Base-by-base conservation (phyloP, 1,140 invertebrate genomes). In the Rhopalosiphum padi region DNA sequence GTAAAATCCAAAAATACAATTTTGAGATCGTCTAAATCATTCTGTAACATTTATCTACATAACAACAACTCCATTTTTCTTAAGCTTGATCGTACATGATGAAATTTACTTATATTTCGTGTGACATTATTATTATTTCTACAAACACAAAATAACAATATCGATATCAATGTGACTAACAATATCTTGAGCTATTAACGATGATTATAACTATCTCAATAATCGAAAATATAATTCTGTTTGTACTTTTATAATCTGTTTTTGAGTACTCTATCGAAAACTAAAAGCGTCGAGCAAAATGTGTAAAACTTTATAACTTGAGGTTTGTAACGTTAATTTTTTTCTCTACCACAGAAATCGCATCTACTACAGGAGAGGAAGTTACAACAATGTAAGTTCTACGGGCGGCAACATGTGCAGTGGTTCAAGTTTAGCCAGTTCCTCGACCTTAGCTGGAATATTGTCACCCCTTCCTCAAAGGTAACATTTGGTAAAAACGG, bases 361-460 rank as follows among this genome's bases (percentile, higher is more conserved):
- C 1, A 77, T 94, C 23, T 90, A 94, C n/a, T 85, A 86, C 51
- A 93, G 86, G 22, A 68, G 77, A 43, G 60, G 77, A n/a, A 94
- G 90, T n/a, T 93, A 93, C 23, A 93, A 93, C 46, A 93, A 93
- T 48, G 91, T 83, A 23, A 55, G 25, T 85, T 83, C 91, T 25
- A 3, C 91, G 7, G n/a, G 82, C 22, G 48, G 91, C n/a, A 93
- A 53, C 46, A 68, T 90, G 89, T 68, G 89, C 15, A 5, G 89
- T 5, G 82, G 91, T 43, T 85, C 91, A 7, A 55, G 35, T 53
- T 53, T 93, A 6, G 91, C 77, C 23, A 85, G 90, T 43, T 94
- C 94, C 8, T 94, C 94, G 35, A 91, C 94, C 15, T 87, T 94
- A 25, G 94, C 94, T 5, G 94, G 94, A 35, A 91, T 94, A 85